Percentiles rank a stretch among this genome's conserved stretches.
phyloP scores from a whole-genome alignment of 2,113 vertebrate species.

The Aspiorhynchus laticeps region DNA sequence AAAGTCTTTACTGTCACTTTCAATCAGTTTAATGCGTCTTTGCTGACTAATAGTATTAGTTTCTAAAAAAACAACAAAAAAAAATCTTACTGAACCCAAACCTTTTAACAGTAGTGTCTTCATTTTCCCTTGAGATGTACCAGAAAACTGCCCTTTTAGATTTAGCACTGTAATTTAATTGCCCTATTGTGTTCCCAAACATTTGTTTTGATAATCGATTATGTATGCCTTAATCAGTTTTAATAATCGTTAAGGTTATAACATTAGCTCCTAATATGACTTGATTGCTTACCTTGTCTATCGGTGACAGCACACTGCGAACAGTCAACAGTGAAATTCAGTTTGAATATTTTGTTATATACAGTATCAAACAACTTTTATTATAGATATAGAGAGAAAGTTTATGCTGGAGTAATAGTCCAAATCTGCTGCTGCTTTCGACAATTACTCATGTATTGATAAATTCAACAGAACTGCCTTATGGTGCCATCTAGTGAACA shows the following conservation, averaged over 20 bases:
- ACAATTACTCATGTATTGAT: background rate
- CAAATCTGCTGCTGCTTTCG: background rate
- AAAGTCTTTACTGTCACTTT: background rate
- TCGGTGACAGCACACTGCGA: background rate
- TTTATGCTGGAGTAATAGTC: background rate
- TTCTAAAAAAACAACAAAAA: no score
- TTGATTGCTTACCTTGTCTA: background rate
- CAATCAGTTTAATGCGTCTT: background rate
- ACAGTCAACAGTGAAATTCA: background rate
- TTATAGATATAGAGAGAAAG: background rate
- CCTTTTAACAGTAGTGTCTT: background rate
- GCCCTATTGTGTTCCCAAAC: constrained; percentile 64
- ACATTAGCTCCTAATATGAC: constrained; percentile 56
- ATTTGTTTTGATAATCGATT: background rate
- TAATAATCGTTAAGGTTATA: constrained; percentile 54
- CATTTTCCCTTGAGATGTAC: background rate
- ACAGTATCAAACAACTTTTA: background rate
- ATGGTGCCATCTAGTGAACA: constrained; percentile 52
- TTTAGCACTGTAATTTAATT: constrained; percentile 60
- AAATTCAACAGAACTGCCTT: background rate
- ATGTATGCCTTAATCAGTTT: constrained; percentile 1
- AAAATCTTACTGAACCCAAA: background rate
- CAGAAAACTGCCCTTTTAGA: background rate
- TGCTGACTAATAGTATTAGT: background rate
- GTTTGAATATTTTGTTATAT: background rate